phyloP scores from a whole-genome alignment of 2,888 invertebrate species.

The Zonitis immaculata region DNA sequence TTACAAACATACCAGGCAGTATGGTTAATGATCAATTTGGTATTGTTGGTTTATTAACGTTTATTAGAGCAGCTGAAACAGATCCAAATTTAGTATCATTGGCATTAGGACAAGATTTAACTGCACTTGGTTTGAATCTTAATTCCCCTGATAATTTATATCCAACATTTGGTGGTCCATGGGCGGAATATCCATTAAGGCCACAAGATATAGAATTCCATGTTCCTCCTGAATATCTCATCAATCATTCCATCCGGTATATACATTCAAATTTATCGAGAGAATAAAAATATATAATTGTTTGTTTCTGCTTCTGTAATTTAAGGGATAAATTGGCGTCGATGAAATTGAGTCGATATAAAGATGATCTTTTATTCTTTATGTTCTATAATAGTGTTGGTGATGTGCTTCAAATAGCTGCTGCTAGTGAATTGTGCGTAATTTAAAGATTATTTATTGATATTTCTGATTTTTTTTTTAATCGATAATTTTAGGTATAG shows the following conservation, averaged over 20 bases:
- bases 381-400: conserved; percentile 99
- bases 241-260: conserved; percentile 86
- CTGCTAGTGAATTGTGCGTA: conserved; percentile 93
- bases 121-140: conserved; percentile 95
- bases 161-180: conserved; percentile 98
- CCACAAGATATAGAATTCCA: conserved; percentile 98
- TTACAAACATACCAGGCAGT: conserved; percentile 96
- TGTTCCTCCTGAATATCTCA: conserved; percentile 97
- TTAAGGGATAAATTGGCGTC: conserved; percentile 87
- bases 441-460: not conserved
- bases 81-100: conserved; percentile 95
- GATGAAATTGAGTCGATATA: conserved; percentile 93
- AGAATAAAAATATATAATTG: not conserved
- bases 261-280: not conserved
- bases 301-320: not conserved
- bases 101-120: conserved; percentile 96
- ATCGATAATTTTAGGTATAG: conserved; percentile 66
- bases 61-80: conserved; percentile 95
- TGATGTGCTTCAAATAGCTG: conserved; percentile 95
- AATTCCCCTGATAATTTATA: conserved; percentile 97
- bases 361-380: conserved; percentile 98
- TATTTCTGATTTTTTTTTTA: too few relatives aligned
- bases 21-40: conserved; percentile 99
- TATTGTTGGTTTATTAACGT: conserved; percentile 96
- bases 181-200: conserved; percentile 96